phyloP scores from a whole-genome alignment of 2,797 vertebrate genomes.

The Babyrousa celebensis region DNA sequence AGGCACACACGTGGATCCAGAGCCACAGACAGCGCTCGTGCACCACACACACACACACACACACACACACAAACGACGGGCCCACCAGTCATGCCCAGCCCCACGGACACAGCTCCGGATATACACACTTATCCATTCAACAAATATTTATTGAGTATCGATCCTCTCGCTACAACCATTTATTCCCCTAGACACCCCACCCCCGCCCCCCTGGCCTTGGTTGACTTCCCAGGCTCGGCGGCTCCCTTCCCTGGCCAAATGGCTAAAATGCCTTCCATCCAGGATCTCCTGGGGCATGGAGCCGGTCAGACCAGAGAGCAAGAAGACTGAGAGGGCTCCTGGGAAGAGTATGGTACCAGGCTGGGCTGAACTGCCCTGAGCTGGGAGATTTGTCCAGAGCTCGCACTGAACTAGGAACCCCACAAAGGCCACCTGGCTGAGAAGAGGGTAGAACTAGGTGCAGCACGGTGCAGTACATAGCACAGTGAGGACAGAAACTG shows the following conservation, averaged over 20 bases:
- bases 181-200: neutral
- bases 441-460: neutral
- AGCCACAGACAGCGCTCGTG: too few relatives aligned
- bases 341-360: neutral
- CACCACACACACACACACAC: neutral
- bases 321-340: neutral
- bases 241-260: neutral
- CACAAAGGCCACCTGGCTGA: neutral
- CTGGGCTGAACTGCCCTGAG: neutral
- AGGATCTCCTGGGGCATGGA: neutral
- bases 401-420: constrained; percentile 16
- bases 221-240: neutral
- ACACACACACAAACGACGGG: neutral
- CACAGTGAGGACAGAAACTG: neutral
- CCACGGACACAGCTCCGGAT: neutral
- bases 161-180: neutral
- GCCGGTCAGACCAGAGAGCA: neutral
- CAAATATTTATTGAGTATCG: neutral
- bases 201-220: neutral
- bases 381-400: neutral
- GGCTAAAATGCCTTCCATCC: neutral
- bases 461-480: neutral
- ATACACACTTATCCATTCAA: neutral
- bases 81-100: neutral
- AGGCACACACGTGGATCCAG: neutral